Evolutionary conservation across 2,888 invertebrate genomes (phyloP).

Genomic region (Erebia palarica): DNA sequence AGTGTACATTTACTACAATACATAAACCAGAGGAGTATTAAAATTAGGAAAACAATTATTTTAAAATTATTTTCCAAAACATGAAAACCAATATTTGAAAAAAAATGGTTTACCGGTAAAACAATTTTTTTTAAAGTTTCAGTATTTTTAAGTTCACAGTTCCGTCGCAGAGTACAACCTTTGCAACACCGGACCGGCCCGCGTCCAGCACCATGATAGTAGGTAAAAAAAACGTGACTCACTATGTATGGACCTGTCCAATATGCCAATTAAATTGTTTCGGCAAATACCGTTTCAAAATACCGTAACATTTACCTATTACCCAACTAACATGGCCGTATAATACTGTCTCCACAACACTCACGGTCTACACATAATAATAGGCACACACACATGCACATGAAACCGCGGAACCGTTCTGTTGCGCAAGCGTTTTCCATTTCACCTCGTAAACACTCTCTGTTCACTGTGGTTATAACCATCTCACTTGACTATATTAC

Average conservation of each 20-base stretch:
- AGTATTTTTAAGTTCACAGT: no score
- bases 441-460: conserved; percentile 57
- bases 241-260: neutral
- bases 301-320: conserved; percentile 25
- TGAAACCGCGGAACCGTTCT: conserved; percentile 53
- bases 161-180: no score
- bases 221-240: neutral
- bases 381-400: conserved; percentile 14
- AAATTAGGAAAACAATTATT: no score
- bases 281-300: conserved; percentile 14
- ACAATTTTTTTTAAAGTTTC: no score
- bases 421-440: conserved; percentile 80
- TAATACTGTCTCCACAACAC: conserved; percentile 34
- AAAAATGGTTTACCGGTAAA: no score
- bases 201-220: no score
- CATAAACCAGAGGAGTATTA: no score
- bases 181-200: no score
- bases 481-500: conserved; percentile 37
- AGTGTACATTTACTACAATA: no score
- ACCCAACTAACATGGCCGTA: conserved; percentile 25
- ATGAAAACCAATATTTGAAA: no score
- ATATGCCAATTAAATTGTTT: neutral
- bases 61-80: no score
- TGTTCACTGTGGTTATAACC: conserved; percentile 34
- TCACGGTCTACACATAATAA: conserved; percentile 20